Evolutionary conservation across 1,140 invertebrate species (phyloP).

Genomic region (Brachionus sp.): DNA sequence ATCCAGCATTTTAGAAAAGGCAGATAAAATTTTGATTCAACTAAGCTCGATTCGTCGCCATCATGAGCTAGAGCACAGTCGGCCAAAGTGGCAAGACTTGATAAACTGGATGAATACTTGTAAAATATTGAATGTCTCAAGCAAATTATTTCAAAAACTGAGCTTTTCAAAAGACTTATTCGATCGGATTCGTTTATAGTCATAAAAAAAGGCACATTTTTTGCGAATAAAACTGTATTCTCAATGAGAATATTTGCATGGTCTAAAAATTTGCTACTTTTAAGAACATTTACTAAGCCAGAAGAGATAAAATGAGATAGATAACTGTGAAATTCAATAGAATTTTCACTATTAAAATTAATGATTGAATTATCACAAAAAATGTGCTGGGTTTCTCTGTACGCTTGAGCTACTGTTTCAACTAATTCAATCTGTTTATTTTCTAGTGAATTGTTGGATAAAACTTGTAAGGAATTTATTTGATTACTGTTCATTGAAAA

Average conservation of each 20-base stretch:
- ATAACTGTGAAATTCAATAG: background rate
- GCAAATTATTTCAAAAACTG: slow-evolving; percentile 23
- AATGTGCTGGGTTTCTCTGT: background rate
- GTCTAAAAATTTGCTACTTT: slow-evolving; percentile 1
- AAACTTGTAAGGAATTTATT: no score
- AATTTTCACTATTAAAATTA: background rate
- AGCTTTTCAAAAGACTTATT: background rate
- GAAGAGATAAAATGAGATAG: background rate
- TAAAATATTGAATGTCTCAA: slow-evolving; percentile 18
- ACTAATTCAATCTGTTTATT: background rate
- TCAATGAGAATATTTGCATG: slow-evolving; percentile 1
- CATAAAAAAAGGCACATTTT: slow-evolving; percentile 40
- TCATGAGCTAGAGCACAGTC: slow-evolving; percentile 8
- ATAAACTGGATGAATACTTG: background rate
- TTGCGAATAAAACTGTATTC: slow-evolving; percentile 33
- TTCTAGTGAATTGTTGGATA: background rate
- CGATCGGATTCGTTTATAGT: slow-evolving; percentile 39
- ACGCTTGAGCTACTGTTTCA: background rate
- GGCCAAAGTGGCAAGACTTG: background rate
- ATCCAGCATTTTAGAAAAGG: background rate
- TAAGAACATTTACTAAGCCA: background rate
- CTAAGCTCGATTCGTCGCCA: background rate
- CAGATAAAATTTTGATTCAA: background rate
- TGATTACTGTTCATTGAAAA: background rate
- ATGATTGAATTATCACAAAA: background rate